Conservation (phyloP, 2,113 vertebrate genomes). For the Perccottus glenii region DNA sequence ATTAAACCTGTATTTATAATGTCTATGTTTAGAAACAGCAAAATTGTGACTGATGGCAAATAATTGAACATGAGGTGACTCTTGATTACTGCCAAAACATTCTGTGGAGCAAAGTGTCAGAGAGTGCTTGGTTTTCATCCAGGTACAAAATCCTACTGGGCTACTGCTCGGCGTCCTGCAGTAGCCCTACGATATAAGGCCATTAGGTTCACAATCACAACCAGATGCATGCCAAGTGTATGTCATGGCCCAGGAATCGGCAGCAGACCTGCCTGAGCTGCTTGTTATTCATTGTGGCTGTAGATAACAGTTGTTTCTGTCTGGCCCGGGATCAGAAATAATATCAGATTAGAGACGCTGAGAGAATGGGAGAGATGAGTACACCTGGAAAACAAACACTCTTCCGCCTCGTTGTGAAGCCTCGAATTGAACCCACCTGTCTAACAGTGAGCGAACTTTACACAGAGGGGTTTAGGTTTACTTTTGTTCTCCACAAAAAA, state of each 20-base stretch:
- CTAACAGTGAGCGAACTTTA: slow-evolving; percentile 32
- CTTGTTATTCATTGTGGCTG: slow-evolving; percentile 65
- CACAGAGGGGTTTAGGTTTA: slow-evolving; percentile 39
- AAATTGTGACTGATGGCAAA: no score
- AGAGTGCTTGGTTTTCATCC: background rate
- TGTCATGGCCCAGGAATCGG: slow-evolving; percentile 44
- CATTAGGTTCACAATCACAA: slow-evolving; percentile 45
- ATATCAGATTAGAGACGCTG: slow-evolving; percentile 50
- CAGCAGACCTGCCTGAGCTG: slow-evolving; percentile 43
- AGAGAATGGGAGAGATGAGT: slow-evolving; percentile 23
- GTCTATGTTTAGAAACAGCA: no score
- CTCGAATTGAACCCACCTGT: slow-evolving; percentile 44
- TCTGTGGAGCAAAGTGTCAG: background rate
- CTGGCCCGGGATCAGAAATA: slow-evolving; percentile 60
- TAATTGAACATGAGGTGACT: no score
- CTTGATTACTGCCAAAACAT: no score
- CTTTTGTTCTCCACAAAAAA: slow-evolving; percentile 39
- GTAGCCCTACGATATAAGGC: slow-evolving; percentile 32
- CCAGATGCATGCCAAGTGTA: slow-evolving; percentile 40
- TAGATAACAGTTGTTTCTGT: slow-evolving; percentile 63
- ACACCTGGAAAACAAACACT: slow-evolving; percentile 50
- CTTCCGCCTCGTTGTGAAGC: slow-evolving; percentile 29
- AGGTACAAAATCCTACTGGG: slow-evolving; percentile 42
- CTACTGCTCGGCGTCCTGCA: slow-evolving; percentile 35
- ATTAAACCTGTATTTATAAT: no score